Evolutionary conservation across 2,113 vertebrate species (phyloP).

Genomic region (Arenaria interpres): DNA sequence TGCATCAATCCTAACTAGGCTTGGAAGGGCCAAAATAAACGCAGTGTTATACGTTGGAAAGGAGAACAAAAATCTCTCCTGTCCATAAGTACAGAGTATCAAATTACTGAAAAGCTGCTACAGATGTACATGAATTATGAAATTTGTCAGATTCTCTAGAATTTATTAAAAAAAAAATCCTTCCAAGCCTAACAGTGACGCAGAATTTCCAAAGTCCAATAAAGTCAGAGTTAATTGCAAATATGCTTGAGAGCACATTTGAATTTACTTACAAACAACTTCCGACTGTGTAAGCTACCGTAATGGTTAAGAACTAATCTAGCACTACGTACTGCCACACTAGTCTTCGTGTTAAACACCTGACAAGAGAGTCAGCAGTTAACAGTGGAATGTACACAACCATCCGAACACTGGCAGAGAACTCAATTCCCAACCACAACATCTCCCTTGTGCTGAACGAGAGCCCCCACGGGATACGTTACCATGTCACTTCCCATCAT

Average conservation of each 20-base stretch:
- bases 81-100: neutral
- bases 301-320: conserved; percentile 37
- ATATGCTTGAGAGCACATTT: conserved; percentile 65
- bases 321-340: conserved; percentile 63
- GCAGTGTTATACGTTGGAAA: neutral
- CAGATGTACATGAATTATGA: neutral
- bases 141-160: neutral
- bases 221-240: conserved; percentile 65
- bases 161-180: neutral
- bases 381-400: conserved; percentile 50
- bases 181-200: conserved; percentile 67
- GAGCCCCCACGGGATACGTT: conserved; percentile 86
- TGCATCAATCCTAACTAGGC: conserved; percentile 59
- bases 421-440: conserved; percentile 15
- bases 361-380: conserved; percentile 67
- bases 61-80: neutral
- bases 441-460: conserved; percentile 70
- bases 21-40: conserved; percentile 43
- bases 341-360: conserved; percentile 42
- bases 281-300: conserved; percentile 49
- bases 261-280: conserved; percentile 58
- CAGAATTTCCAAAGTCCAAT: conserved; percentile 66
- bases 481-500: conserved; percentile 98
- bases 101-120: neutral
- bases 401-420: conserved; percentile 24